A percentile compares a stretch with the other conserved stretches of the same genome.
Evolutionary conservation across 2,113 vertebrate species (phyloP).

Genomic region (Petrocephalus microphthalmus): DNA sequence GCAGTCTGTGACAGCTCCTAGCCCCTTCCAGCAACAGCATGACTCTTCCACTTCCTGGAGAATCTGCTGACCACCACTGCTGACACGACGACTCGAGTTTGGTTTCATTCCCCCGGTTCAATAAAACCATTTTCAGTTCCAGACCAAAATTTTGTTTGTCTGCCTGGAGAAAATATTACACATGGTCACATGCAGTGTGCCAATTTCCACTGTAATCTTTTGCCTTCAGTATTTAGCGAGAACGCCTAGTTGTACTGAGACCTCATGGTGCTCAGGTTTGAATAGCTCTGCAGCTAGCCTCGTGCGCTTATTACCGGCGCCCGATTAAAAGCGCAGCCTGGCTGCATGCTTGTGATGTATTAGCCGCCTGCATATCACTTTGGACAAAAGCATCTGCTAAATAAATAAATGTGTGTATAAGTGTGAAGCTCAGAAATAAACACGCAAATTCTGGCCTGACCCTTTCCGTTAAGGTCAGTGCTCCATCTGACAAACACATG

Average conservation of each 20-base stretch:
- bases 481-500: neutral
- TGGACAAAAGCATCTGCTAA: neutral
- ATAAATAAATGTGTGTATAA: neutral
- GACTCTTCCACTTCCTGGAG: neutral
- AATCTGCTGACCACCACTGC: neutral
- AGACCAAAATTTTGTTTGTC: neutral
- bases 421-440: neutral
- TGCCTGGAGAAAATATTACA: neutral
- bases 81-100: neutral
- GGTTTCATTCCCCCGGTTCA: too few species aligned
- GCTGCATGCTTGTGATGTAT: neutral
- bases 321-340: neutral
- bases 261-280: neutral
- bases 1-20: neutral
- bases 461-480: neutral
- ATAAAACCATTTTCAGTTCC: neutral
- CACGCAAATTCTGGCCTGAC: neutral
- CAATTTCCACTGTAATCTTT: too few species aligned
- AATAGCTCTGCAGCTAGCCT: neutral
- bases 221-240: neutral
- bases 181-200: neutral
- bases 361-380: neutral
- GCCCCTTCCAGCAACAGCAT: neutral
- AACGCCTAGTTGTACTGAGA: neutral
- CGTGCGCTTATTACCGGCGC: neutral